Percentiles rank a stretch among this genome's conserved stretches.
These are phyloP conservation scores for Lymantria monacha DNA, from an alignment of 2,888 invertebrate species.

Conservation along the genomic window DNA sequence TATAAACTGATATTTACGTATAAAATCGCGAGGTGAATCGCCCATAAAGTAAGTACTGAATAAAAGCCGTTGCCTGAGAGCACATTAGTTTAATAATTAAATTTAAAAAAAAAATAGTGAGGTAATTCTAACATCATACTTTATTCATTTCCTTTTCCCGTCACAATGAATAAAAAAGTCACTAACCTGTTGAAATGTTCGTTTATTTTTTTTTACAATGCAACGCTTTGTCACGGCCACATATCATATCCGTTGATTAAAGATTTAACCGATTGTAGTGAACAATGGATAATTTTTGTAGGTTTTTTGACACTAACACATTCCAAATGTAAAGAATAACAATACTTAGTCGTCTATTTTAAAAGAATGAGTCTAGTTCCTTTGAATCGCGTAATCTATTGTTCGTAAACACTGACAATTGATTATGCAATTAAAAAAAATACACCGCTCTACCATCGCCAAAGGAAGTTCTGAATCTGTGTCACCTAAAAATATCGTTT, in stretches of 20 bases:
- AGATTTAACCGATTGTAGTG: constrained; percentile 42
- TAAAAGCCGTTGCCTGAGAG: too few species aligned
- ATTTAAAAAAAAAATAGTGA: not conserved
- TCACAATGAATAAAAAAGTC: constrained; percentile 10
- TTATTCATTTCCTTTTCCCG: not conserved
- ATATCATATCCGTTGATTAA: constrained; percentile 9
- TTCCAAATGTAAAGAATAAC: not conserved
- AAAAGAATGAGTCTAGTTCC: not conserved
- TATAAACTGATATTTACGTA: too few species aligned
- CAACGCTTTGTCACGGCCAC: constrained; percentile 8
- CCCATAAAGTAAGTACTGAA: too few species aligned
- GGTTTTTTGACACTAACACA: not conserved
- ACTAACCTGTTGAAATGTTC: constrained; percentile 14
- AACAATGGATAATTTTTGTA: constrained; percentile 12
- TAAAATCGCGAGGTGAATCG: too few species aligned
- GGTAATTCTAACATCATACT: constrained; percentile 1
- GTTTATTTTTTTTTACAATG: constrained; percentile 10
- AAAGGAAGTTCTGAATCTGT: too few species aligned
- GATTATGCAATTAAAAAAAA: not conserved
- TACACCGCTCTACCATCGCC: not conserved
- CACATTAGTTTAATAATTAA: too few species aligned
- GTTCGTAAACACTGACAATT: not conserved
- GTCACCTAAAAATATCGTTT: too few species aligned
- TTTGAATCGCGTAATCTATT: not conserved
- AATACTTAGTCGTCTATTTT: not conserved